Conservation (phyloP, 1,140 invertebrate genomes). For the Saccostrea cuccullata region DNA sequence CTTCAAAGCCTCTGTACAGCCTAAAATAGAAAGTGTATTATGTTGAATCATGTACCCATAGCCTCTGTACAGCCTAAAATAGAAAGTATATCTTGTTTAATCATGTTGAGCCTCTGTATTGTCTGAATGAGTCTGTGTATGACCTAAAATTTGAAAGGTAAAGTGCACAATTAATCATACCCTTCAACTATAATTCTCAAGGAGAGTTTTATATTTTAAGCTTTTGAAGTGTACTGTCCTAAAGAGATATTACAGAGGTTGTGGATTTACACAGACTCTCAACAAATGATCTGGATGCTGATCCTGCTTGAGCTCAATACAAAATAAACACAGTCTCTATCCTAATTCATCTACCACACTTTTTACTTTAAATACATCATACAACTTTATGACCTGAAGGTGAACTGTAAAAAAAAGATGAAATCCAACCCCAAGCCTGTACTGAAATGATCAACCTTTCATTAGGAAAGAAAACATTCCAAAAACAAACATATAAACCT, state of each 20-base stretch:
- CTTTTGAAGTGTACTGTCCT: neutral
- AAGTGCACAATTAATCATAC: constrained; percentile 22
- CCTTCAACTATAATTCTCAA: neutral
- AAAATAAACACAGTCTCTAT: neutral
- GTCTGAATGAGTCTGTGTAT: no score
- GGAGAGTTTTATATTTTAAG: neutral
- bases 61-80: constrained; percentile 69
- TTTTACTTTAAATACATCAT: no score
- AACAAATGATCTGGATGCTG: neutral
- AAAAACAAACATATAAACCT: no score
- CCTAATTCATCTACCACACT: neutral
- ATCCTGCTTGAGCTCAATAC: neutral
- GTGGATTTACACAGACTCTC: neutral
- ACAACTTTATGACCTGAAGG: neutral
- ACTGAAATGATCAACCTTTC: no score
- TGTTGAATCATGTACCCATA: no score
- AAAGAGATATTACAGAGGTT: neutral
- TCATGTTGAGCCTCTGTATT: no score
- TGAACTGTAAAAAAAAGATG: neutral
- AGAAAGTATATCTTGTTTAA: no score
- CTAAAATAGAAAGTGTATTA: constrained; percentile 48
- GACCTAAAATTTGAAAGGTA: neutral
- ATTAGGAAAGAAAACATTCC: no score
- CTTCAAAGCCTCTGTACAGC: constrained; percentile 66
- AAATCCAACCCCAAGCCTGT: no score